Percentiles rank a stretch among this genome's conserved stretches.
Evolutionary conservation across 2,888 invertebrate genomes (phyloP).

Genomic region (Melinopterus prodromus): DNA sequence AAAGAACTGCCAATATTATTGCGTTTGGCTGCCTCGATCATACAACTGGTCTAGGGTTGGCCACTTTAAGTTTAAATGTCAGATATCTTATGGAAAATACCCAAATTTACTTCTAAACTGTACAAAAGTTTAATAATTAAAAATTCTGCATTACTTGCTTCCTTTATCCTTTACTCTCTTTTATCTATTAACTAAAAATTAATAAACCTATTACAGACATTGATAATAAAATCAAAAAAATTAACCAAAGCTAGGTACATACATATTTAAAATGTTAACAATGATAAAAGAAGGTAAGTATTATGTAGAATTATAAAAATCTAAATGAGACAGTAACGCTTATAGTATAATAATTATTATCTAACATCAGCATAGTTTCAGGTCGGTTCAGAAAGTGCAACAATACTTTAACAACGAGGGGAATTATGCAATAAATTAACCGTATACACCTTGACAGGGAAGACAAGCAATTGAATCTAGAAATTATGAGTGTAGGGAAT

Average conservation of each 20-base stretch:
- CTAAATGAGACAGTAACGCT: too few relatives aligned
- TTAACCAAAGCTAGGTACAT: too few relatives aligned
- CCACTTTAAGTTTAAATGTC: slow-evolving; percentile 54
- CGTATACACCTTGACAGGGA: slow-evolving; percentile 44
- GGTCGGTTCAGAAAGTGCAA: not conserved
- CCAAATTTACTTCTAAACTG: not conserved
- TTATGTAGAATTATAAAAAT: too few relatives aligned
- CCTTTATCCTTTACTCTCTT: too few relatives aligned
- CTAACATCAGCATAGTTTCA: not conserved
- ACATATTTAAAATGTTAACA: too few relatives aligned
- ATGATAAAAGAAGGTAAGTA: too few relatives aligned
- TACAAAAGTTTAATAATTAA: too few relatives aligned
- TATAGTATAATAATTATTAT: not conserved
- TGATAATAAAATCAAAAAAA: too few relatives aligned
- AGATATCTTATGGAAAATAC: slow-evolving; percentile 29
- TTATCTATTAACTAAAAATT: too few relatives aligned
- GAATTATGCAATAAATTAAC: slow-evolving; percentile 31
- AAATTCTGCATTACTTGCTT: too few relatives aligned
- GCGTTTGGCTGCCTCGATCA: slow-evolving; percentile 60
- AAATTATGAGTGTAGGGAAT: slow-evolving; percentile 50
- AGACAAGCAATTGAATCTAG: slow-evolving; percentile 51
- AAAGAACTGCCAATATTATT: slow-evolving; percentile 51
- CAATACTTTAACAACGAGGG: slow-evolving; percentile 20
- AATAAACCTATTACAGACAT: too few relatives aligned
- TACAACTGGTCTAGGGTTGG: slow-evolving; percentile 59